Percentiles rank a stretch among this genome's conserved stretches.
Evolutionary conservation across 1,140 invertebrate species (phyloP).

Genomic region (Trachelipus rathkii): DNA sequence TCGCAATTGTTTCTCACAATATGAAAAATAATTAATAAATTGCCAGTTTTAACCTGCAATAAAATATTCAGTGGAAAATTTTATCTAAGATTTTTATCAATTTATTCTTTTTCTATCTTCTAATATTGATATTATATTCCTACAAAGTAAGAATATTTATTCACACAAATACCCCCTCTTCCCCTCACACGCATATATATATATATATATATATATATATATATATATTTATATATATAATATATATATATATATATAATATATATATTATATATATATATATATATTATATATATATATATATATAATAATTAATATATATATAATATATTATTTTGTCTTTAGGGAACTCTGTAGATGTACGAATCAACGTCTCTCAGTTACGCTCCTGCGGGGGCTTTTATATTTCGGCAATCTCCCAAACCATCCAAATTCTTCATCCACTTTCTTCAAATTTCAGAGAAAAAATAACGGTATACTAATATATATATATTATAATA

Average conservation of each 20-base stretch:
- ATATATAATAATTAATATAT: slow-evolving; percentile 15
- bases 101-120: too few relatives aligned
- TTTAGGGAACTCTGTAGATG: slow-evolving; percentile 24
- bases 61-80: too few relatives aligned
- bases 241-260: slow-evolving; percentile 15
- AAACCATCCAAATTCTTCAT: not conserved
- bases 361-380: slow-evolving; percentile 29
- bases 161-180: too few relatives aligned
- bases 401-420: slow-evolving; percentile 17
- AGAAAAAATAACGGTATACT: not conserved
- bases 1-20: too few relatives aligned
- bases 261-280: slow-evolving; percentile 15
- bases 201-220: too few relatives aligned
- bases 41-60: too few relatives aligned
- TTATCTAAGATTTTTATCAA: too few relatives aligned
- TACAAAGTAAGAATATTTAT: too few relatives aligned
- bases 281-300: slow-evolving; percentile 15
- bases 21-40: too few relatives aligned
- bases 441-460: not conserved
- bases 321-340: not conserved
- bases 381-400: slow-evolving; percentile 29
- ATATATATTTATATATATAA: not conserved
- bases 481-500: slow-evolving; percentile 9
- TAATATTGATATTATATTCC: too few relatives aligned
- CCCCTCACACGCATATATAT: too few relatives aligned